Evolutionary conservation across 2,888 invertebrate species (phyloP), one percentile per base, ranked within the genome.

Genomic region (Tolmerus cingulatus): DNA sequence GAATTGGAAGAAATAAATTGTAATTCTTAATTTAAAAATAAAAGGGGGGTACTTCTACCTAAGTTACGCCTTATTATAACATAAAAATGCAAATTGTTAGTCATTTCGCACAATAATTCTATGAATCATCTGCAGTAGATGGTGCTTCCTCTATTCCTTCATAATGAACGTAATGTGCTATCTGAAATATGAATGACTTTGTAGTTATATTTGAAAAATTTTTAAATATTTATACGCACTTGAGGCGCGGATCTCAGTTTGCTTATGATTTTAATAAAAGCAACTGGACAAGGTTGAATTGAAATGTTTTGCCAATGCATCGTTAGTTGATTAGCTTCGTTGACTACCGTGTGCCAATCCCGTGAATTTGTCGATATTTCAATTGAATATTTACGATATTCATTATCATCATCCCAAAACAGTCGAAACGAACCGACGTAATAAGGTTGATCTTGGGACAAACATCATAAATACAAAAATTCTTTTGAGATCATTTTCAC

Each of bases 381-480:
- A 51, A 51, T 7, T 16, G 5, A 5, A 16, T 51, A 51, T n/a
- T n/a, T n/a, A 0, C 5, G 4, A n/a, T n/a, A n/a, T 3, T 1
- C 1, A 51, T n/a, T n/a, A 5, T 51, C 5, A 1, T 51, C n/a
- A 0, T 5, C n/a, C 51, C 2, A 51, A 51, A n/a, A n/a, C 1
- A 51, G n/a, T 1, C 7, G n/a, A 5, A 51, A 4, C 2, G n/a
- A n/a, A 51, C 5, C 51, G 1, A 51, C n/a, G n/a, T 51, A 51
- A 16, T n/a, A n/a, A 51, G 51, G 51, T 51, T 51, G 51, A 51
- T n/a, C 51, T 51, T 14, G 4, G 8, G 3, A 46, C n/a, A 16
- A 99, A 94, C 0, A 98, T n/a, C 51, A 51, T 51, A 0, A 16
- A 51, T n/a, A n/a, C 51, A 51, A 51, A 51, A 43, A 43, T 43